Base-by-base conservation (phyloP, 2,888 invertebrate species). In the Diarsia mendica region DNA sequence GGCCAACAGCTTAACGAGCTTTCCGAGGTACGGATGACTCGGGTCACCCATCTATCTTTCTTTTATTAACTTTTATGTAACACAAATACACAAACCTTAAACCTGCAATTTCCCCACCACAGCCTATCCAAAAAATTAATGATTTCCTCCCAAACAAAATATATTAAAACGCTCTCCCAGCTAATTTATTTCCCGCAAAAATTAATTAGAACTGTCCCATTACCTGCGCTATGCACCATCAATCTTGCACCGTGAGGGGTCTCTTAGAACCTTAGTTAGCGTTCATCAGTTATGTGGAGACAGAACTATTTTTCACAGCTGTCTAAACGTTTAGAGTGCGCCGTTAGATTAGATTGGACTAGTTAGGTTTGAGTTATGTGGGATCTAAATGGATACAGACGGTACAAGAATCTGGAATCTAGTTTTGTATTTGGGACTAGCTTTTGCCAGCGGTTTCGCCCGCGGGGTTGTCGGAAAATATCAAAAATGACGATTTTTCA, bases 121-220 rank as follows among this genome's bases (percentile, higher is more conserved):
- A 28, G 13, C 55, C 8, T 23, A 15, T n/a, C 46, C n/a, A 11
- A 28, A 33, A 67, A 70, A 79, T 75, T 58, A 71, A 83, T 80
- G 18, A 51, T 61, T 49, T 23, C 33, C 6, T 58, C 1, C 3
- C 18, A 48, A 63, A 75, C 48, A 69, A 58, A 76, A 69, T 11
- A 39, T 61, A 73, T 51, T 60, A 71, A 63, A 74, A 68, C 64
- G 33, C 15, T 53, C 28, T 60, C n/a, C 49, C 11, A 65, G 51
- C 61, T 83, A 75, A 83, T 85, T 75, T 64, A 79, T 85, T 68
- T 81, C 48, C 69, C 15, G 67, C 77, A 75, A 80, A 73, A 76
- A 84, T 75, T 85, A 87, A 85, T 85, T 85, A 85, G 79, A 77
- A 79, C 53, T 60, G 72, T 75, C 75, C 82, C 63, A 83, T 87